Conservation (phyloP, 2,797 vertebrate genomes). For the Podarcis siculus region DNA sequence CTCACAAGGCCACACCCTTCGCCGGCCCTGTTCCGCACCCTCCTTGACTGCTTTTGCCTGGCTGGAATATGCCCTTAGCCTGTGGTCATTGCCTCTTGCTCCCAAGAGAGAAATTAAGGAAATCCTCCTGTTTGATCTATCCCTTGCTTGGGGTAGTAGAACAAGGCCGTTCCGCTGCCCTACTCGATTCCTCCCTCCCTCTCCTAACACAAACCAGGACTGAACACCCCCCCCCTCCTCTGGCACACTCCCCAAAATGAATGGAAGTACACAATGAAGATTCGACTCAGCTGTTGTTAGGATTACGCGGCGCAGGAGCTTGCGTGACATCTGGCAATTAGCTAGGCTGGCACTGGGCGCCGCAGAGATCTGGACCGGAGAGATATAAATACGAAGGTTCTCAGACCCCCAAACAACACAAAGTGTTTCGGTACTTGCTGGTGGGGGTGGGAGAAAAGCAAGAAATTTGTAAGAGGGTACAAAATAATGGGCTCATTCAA, state of each 20-base stretch:
- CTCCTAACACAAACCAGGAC: neutral
- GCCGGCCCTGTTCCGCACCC: too few relatives aligned
- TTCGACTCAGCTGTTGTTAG: slow-evolving; percentile 11
- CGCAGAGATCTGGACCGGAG: neutral
- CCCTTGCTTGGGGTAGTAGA: neutral
- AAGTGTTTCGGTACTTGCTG: neutral
- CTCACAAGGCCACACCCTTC: too few relatives aligned
- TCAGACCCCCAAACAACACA: neutral
- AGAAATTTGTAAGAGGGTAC: neutral
- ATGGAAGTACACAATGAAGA: neutral
- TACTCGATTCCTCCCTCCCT: neutral
- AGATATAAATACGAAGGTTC: neutral
- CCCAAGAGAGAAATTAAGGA: neutral
- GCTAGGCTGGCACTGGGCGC: neutral
- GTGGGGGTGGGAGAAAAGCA: too few relatives aligned
- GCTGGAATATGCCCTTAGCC: too few relatives aligned
- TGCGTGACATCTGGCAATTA: slow-evolving; percentile 6
- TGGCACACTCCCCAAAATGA: neutral
- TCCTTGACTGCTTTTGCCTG: too few relatives aligned
- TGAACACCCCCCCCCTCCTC: neutral
- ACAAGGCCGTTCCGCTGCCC: neutral
- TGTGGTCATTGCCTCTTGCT: neutral
- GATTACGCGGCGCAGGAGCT: neutral
- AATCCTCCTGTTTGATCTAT: neutral
- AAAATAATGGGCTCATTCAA: neutral